Base-by-base conservation (phyloP, 2,113 vertebrate species). In the Ondatra zibethicus region DNA sequence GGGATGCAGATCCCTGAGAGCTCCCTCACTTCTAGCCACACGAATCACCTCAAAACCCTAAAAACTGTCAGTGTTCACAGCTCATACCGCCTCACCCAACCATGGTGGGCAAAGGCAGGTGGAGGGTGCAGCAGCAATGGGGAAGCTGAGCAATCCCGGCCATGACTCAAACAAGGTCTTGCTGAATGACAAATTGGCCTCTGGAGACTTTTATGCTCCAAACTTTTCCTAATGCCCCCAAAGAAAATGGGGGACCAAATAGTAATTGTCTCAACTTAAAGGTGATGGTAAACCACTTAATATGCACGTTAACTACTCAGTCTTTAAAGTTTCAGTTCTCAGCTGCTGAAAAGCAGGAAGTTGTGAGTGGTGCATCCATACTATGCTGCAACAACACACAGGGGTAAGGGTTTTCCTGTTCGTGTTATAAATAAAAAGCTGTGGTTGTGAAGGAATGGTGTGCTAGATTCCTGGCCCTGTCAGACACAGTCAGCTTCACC, bases 321-420 rank as follows among this genome's bases (percentile, higher is more conserved):
- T 93, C 77, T 89, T 96, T 89, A 58, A 89, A 39, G 50, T 39
- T 89, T 12, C 47, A 82, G 70, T 94, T 91, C 52, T 84, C 81
- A 29, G 21, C 81, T 61, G 19, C 61, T 39, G 12, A 27, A 88
- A 77, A 42, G 27, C 31, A 89, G 39, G 23, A 33, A 11, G 82
- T 31, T 86, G 14, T 73, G 58, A 9, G 23, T 33, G 93, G 76
- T 0, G 27, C 31, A 29, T 75, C 88, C 75, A 70, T 45, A 17
- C 47, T 66, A 89, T 19, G 5, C 23, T 90, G 45, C 70, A 84
- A 84, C 76, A 77, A 33, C 50, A 65, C 63, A 58, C 0, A 65
- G 65, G 52, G 61, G 23, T 39, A 50, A 8, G n/a, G 21, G 52
- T 63, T 88, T 92, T 52, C 25, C 52, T 76, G 11, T 36, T 39